phyloP scores from a whole-genome alignment of 2,888 invertebrate genomes.

The Didymodactylos carnosus region DNA sequence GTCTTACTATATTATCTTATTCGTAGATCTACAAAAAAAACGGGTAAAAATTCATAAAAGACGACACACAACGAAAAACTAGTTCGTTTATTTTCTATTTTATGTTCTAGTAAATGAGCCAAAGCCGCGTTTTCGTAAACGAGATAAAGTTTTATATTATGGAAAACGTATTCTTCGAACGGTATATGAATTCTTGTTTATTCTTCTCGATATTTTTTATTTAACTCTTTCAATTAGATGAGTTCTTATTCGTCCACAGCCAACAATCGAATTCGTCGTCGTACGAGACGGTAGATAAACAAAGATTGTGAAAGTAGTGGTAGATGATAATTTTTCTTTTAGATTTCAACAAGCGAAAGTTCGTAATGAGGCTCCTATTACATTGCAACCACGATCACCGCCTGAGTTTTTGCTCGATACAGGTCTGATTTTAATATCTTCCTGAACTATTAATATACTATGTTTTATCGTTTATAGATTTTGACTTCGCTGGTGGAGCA shows the following conservation, averaged over 20 bases:
- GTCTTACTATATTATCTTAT: not conserved
- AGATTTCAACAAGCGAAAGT: not conserved
- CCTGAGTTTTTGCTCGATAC: conserved; percentile 14
- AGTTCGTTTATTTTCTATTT: too few relatives aligned
- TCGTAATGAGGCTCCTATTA: not conserved
- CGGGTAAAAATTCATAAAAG: too few relatives aligned
- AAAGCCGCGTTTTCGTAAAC: conserved; percentile 12
- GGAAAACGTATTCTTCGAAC: conserved; percentile 13
- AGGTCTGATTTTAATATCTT: too few relatives aligned
- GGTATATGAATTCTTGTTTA: too few relatives aligned
- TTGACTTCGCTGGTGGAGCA: not conserved
- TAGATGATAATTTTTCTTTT: not conserved
- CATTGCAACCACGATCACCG: conserved; percentile 2
- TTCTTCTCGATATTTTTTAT: not conserved
- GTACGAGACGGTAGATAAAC: not conserved
- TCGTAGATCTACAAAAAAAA: not conserved
- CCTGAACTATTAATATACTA: too few relatives aligned
- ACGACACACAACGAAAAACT: too few relatives aligned
- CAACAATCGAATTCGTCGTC: not conserved
- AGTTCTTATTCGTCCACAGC: not conserved
- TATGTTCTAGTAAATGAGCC: too few relatives aligned
- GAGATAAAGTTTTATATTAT: conserved; percentile 10
- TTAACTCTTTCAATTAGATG: not conserved
- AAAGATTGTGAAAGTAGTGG: not conserved
- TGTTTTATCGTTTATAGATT: too few relatives aligned